A percentile compares a stretch with the other conserved stretches of the same genome.
Evolutionary conservation across 1,140 invertebrate species (phyloP).

Genomic region (Oscheius sp.): DNA sequence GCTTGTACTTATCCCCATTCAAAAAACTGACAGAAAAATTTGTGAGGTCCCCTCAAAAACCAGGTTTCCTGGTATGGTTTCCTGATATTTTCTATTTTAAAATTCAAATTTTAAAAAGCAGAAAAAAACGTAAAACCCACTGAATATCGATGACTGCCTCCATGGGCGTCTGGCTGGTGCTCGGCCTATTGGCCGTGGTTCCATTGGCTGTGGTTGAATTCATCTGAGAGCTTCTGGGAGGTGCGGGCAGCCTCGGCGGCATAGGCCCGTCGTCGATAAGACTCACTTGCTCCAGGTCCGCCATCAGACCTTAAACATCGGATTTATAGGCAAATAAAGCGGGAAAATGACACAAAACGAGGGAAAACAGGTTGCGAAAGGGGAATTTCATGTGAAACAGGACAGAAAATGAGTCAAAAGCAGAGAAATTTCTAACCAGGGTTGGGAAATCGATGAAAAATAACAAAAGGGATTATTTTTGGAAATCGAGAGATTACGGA

Average conservation of each 20-base stretch:
- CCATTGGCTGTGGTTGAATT: neutral
- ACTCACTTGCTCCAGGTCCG: constrained; percentile 5
- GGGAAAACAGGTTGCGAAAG: too few species aligned
- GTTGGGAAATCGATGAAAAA: too few species aligned
- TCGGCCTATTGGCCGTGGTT: neutral
- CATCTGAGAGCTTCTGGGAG: neutral
- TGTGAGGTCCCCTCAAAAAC: neutral
- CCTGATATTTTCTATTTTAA: neutral
- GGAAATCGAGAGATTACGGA: too few species aligned
- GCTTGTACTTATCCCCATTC: too few species aligned
- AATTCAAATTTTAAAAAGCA: neutral
- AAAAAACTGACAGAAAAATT: too few species aligned
- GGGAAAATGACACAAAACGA: too few species aligned
- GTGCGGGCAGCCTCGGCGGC: neutral
- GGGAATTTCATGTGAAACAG: too few species aligned
- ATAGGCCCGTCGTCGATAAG: constrained; percentile 15
- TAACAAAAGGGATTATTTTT: too few species aligned
- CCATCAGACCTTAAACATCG: too few species aligned
- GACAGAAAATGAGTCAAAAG: too few species aligned
- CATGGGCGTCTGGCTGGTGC: neutral
- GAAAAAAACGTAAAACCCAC: neutral
- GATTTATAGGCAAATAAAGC: too few species aligned
- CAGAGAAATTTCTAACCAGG: too few species aligned
- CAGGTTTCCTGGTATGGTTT: neutral
- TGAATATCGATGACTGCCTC: neutral